Base-by-base conservation (phyloP, 2,797 vertebrate genomes). In the Ptychobarbus kaznakovi region DNA sequence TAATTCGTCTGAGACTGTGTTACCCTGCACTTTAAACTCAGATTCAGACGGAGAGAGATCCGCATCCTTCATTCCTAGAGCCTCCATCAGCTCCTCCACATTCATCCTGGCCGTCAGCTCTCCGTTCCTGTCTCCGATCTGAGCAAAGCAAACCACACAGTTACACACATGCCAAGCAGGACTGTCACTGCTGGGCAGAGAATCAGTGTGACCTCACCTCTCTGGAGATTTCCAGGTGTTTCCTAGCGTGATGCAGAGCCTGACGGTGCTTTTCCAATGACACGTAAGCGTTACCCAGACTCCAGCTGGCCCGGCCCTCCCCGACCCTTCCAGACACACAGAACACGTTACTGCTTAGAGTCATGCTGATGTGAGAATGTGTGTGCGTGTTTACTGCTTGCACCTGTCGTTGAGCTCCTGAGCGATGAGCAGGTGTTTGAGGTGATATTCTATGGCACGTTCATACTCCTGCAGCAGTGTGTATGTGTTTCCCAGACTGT, bases 241-340 rank as follows among this genome's bases (percentile, higher is more conserved):
- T 99, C 84, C 95, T 94, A 78, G 96, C 96, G 3, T 97, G 99
- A 87, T 95, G 96, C 85, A 99, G 93, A 51, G 97, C 98, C 92
- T 97, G 96, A 1, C 96, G 96, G 0, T 97, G 97, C 90, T 96
- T 97, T 82, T 95, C 96, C 90, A 98, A 94, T 61, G 97, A 97
- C 86, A 97, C 93, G 0, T 98, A 98, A 32, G 97, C 97, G 32
- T 99, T 99, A 82, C 97, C 97, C 6, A 99, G 93, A 89, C 98
- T 99, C 98, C 98, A 99, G 92, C 97, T 99, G 0, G 98, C 98
- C 70, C 98, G 96, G 38, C 97, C 97, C 92, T 99, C 98, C 3
- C 98, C 98, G 72, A 99, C 97, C 92, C 98, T 99, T 89, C 35
- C 40, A 73, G 20, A 78, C 44, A 84, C 38, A 87, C 51, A 87